phyloP scores from a whole-genome alignment of 2,888 invertebrate genomes.

The Limenitis arthemis region DNA sequence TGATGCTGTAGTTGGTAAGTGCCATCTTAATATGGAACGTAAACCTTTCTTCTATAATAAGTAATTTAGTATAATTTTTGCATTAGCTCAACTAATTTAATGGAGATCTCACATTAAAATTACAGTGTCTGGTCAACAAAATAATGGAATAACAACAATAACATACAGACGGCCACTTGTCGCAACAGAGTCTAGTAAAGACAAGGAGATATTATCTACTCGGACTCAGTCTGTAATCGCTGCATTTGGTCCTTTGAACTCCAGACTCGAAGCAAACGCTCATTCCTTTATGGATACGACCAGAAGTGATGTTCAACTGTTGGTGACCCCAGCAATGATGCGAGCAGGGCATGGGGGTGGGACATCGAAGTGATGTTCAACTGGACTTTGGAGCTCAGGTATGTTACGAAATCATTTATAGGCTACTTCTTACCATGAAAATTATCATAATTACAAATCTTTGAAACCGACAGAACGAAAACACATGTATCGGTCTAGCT shows the following conservation, averaged over 20 bases:
- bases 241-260: slow-evolving; percentile 89
- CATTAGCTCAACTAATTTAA: no score
- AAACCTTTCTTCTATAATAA: no score
- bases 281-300: slow-evolving; percentile 83
- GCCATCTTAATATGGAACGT: no score
- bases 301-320: slow-evolving; percentile 80
- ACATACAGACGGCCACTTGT: slow-evolving; percentile 84
- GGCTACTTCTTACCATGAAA: no score
- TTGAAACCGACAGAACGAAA: slow-evolving; percentile 69
- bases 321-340: no score
- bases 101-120: no score
- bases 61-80: no score
- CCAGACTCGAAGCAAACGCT: slow-evolving; percentile 85
- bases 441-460: no score
- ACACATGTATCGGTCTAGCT: slow-evolving; percentile 79
- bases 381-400: slow-evolving; percentile 83
- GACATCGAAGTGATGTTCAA: slow-evolving; percentile 78
- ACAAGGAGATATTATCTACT: slow-evolving; percentile 77
- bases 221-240: slow-evolving; percentile 86
- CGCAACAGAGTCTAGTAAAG: slow-evolving; percentile 81
- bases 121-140: slow-evolving; percentile 79
- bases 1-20: slow-evolving; percentile 76
- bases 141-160: slow-evolving; percentile 85
- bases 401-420: slow-evolving; percentile 14
- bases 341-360: no score